A percentile compares a stretch with the other conserved stretches of the same genome.
Evolutionary conservation across 2,797 vertebrate species (phyloP).

Genomic region (Crenichthys baileyi): DNA sequence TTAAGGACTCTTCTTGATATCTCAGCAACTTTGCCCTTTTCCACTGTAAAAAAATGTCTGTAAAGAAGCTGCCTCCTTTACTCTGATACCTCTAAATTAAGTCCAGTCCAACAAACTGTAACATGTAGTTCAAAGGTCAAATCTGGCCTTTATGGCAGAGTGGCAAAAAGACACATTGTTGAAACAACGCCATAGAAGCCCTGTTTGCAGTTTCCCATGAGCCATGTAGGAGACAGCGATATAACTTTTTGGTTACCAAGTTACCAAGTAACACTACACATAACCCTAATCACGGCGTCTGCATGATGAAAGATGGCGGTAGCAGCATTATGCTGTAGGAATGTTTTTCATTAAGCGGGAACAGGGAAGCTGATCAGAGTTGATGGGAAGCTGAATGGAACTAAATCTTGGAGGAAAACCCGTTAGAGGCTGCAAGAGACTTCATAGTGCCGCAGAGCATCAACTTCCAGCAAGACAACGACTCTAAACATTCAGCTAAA

Average conservation of each 20-base stretch:
- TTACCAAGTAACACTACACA: not conserved
- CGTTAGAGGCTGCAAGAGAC: too few species aligned
- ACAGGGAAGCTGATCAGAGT: not conserved
- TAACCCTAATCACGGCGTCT: not conserved
- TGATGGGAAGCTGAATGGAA: not conserved
- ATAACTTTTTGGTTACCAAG: not conserved
- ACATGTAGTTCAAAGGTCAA: too few species aligned
- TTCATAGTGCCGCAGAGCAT: too few species aligned
- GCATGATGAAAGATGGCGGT: not conserved
- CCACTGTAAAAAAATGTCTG: too few species aligned
- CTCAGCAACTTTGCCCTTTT: not conserved
- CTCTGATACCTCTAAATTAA: not conserved
- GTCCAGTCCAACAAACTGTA: not conserved
- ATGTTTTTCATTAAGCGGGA: not conserved
- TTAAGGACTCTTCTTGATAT: not conserved
- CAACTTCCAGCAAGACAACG: not conserved
- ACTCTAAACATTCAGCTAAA: not conserved
- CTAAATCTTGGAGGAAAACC: not conserved
- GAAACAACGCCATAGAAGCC: not conserved
- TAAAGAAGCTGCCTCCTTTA: not conserved
- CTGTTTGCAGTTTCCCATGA: not conserved
- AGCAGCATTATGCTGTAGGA: too few species aligned
- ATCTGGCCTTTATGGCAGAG: not conserved
- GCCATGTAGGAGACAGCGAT: not conserved
- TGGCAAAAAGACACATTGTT: not conserved